phyloP scores from a whole-genome alignment of 2,888 invertebrate species.

The Elegia similella region DNA sequence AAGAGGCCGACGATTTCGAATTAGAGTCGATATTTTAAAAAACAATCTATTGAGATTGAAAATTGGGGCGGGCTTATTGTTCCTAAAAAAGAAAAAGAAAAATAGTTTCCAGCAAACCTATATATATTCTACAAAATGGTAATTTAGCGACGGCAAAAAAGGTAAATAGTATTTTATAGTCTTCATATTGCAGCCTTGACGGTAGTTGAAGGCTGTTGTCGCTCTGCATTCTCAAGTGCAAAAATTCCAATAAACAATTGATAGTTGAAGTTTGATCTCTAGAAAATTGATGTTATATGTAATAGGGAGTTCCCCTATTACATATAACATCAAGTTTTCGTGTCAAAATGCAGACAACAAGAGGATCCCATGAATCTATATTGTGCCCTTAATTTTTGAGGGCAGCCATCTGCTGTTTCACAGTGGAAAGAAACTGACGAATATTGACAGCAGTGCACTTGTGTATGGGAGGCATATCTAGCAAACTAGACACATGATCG shows the following conservation, averaged over 20 bases:
- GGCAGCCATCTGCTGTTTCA: background rate
- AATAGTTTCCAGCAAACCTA: too few relatives aligned
- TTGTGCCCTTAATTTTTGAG: background rate
- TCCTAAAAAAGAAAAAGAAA: too few relatives aligned
- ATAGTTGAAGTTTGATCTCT: background rate
- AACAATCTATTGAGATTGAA: too few relatives aligned
- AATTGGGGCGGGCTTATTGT: too few relatives aligned
- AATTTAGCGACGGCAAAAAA: too few relatives aligned
- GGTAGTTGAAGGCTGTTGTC: too few relatives aligned
- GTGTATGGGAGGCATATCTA: background rate
- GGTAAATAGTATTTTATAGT: too few relatives aligned
- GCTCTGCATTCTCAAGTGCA: slow-evolving; percentile 1
- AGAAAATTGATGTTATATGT: background rate
- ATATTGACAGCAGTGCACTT: background rate
- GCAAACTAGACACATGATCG: too few relatives aligned
- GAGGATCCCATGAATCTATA: background rate
- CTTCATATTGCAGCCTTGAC: background rate
- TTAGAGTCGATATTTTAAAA: too few relatives aligned
- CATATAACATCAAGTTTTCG: too few relatives aligned
- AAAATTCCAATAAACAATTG: background rate
- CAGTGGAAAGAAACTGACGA: background rate
- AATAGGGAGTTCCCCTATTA: background rate
- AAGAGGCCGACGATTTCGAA: too few relatives aligned
- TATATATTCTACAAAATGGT: too few relatives aligned
- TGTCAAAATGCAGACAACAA: background rate